These are phyloP conservation scores for Oryzias woworae DNA, from an alignment of 2,113 vertebrate species.

Conservation along the genomic window DNA sequence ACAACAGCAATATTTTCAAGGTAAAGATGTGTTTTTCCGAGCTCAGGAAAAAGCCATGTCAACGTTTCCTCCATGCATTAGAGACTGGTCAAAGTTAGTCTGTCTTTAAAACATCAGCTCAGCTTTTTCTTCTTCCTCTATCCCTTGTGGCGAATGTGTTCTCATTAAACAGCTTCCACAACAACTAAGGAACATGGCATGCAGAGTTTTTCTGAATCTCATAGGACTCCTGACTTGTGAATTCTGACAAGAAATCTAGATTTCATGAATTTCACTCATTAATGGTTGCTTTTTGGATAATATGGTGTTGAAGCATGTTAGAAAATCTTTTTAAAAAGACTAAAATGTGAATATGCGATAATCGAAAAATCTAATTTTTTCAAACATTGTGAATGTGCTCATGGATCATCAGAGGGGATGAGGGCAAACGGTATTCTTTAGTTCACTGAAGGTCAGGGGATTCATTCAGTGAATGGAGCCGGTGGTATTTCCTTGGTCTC, in stretches of 20 bases:
- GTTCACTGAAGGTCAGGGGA: slow-evolving; percentile 34
- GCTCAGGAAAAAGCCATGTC: slow-evolving; percentile 67
- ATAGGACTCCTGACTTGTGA: slow-evolving; percentile 3
- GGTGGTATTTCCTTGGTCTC: slow-evolving; percentile 11
- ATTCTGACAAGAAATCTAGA: neutral
- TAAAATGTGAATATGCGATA: neutral
- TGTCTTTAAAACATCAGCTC: slow-evolving; percentile 68
- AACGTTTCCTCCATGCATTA: slow-evolving; percentile 70
- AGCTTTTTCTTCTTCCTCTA: slow-evolving; percentile 66
- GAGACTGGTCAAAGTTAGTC: slow-evolving; percentile 65
- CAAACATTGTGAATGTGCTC: slow-evolving; percentile 28
- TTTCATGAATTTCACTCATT: neutral
- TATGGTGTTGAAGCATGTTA: neutral
- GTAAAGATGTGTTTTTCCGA: slow-evolving; percentile 57
- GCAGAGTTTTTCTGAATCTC: slow-evolving; percentile 29
- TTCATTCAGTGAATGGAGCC: slow-evolving; percentile 23
- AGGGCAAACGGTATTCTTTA: slow-evolving; percentile 37
- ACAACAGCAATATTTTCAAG: slow-evolving; percentile 64
- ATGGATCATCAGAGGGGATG: slow-evolving; percentile 11
- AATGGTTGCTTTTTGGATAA: neutral
- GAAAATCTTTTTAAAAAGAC: neutral
- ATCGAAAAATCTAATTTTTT: slow-evolving; percentile 15
- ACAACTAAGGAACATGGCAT: slow-evolving; percentile 38
- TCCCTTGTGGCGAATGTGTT: slow-evolving; percentile 64
- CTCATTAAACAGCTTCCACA: slow-evolving; percentile 72